phyloP scores from a whole-genome alignment of 2,797 vertebrate species.

The Platalea minor region DNA sequence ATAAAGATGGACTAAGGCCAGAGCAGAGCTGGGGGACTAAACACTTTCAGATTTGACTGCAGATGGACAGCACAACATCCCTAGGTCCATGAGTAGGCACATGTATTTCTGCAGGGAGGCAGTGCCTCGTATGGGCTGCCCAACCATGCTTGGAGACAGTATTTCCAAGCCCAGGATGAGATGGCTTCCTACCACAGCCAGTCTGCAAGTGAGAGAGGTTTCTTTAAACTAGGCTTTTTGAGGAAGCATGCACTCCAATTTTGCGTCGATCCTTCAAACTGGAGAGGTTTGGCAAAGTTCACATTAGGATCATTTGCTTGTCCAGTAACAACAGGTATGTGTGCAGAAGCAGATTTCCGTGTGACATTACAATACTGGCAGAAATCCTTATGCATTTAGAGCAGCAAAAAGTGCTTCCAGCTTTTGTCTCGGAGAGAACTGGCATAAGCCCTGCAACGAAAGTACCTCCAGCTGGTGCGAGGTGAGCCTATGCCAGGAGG shows the following conservation, averaged over 20 bases:
- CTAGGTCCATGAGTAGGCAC: neutral
- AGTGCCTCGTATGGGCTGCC: neutral
- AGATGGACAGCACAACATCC: neutral
- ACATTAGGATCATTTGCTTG: neutral
- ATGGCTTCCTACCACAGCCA: neutral
- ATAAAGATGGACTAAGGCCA: neutral
- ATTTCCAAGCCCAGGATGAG: neutral
- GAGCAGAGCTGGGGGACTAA: neutral
- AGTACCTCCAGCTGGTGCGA: neutral
- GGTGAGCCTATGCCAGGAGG: neutral
- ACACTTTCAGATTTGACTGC: rapidly evolving
- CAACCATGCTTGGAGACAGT: rapidly evolving
- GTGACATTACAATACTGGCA: neutral
- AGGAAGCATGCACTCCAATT: neutral
- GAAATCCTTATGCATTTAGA: neutral
- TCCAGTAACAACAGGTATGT: neutral
- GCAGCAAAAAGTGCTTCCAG: neutral
- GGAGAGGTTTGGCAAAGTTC: neutral
- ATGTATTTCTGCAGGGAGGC: neutral
- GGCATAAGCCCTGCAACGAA: neutral
- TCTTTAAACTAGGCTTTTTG: neutral
- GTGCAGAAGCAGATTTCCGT: neutral
- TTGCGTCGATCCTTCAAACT: neutral
- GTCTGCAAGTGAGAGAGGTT: neutral
- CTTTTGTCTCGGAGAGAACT: neutral